A percentile compares a stretch with the other conserved stretches of the same genome.
phyloP scores from a whole-genome alignment of 2,797 vertebrate genomes.

The Pantherophis alleghaniensis region DNA sequence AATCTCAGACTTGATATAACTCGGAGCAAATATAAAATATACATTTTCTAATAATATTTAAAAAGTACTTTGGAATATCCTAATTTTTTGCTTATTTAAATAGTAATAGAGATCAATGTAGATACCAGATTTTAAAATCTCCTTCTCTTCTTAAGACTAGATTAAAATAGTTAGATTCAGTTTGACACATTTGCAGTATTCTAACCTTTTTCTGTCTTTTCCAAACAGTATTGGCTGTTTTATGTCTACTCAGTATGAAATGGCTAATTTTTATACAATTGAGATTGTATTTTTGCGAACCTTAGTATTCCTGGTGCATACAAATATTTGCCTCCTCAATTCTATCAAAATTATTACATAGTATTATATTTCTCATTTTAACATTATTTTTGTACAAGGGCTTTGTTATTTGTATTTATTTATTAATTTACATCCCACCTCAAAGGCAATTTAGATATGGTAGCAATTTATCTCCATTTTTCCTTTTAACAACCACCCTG shows the following conservation, averaged over 20 bases:
- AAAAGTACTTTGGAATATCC: neutral
- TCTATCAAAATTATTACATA: neutral
- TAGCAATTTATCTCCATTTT: neutral
- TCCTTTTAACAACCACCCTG: neutral
- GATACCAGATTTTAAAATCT: neutral
- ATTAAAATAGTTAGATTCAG: neutral
- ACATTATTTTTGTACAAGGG: neutral
- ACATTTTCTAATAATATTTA: neutral
- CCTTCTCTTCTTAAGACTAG: neutral
- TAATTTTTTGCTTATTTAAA: neutral
- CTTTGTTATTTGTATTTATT: neutral
- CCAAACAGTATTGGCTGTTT: neutral
- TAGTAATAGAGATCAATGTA: neutral
- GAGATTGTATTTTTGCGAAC: neutral
- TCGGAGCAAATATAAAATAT: too few relatives aligned
- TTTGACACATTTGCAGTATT: neutral
- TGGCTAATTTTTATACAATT: neutral
- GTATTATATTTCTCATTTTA: neutral
- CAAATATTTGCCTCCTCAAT: neutral
- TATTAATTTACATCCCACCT: neutral
- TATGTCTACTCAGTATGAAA: neutral
- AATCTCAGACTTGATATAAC: too few relatives aligned
- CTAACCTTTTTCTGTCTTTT: neutral
- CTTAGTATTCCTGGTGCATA: neutral
- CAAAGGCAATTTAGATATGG: neutral